Conservation (phyloP, 1,140 invertebrate genomes). For the Macrosteles quadrilineatus region DNA sequence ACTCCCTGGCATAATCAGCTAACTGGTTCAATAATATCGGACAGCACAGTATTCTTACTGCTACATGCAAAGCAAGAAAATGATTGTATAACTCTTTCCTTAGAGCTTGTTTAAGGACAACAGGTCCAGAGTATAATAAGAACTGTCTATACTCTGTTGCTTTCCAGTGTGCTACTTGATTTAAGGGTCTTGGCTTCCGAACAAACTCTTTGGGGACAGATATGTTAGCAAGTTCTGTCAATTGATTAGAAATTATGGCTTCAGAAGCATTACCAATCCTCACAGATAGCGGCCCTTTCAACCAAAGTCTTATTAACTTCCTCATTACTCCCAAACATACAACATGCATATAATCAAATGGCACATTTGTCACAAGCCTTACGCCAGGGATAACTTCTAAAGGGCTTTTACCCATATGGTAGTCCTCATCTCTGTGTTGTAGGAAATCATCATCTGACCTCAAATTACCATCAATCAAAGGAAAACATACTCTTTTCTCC, state of each 20-base stretch:
- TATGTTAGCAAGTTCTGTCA: neutral
- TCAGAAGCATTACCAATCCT: conserved; percentile 21
- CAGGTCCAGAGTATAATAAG: conserved; percentile 50
- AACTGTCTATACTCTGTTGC: conserved; percentile 49
- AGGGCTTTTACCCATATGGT: conserved; percentile 32
- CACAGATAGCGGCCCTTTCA: conserved; percentile 36
- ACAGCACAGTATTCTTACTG: conserved; percentile 27
- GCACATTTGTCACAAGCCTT: conserved; percentile 43
- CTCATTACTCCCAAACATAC: conserved; percentile 45
- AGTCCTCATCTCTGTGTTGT: conserved; percentile 36
- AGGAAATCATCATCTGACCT: conserved; percentile 43
- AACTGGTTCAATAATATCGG: neutral
- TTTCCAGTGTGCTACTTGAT: conserved; percentile 43
- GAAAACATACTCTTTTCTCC: conserved; percentile 39
- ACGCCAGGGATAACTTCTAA: conserved; percentile 31
- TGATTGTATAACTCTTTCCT: conserved; percentile 13
- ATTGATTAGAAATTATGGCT: conserved; percentile 26
- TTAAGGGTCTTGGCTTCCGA: conserved; percentile 40
- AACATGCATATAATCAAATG: conserved; percentile 47
- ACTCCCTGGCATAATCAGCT: conserved; percentile 12
- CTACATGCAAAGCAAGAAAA: conserved; percentile 28
- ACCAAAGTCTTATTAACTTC: conserved; percentile 46
- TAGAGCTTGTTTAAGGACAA: conserved; percentile 42
- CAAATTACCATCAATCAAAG: conserved; percentile 16
- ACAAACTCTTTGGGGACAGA: conserved; percentile 40